phyloP scores from a whole-genome alignment of 92 coral and sea anemone species.

The Meandrina meandrites region DNA sequence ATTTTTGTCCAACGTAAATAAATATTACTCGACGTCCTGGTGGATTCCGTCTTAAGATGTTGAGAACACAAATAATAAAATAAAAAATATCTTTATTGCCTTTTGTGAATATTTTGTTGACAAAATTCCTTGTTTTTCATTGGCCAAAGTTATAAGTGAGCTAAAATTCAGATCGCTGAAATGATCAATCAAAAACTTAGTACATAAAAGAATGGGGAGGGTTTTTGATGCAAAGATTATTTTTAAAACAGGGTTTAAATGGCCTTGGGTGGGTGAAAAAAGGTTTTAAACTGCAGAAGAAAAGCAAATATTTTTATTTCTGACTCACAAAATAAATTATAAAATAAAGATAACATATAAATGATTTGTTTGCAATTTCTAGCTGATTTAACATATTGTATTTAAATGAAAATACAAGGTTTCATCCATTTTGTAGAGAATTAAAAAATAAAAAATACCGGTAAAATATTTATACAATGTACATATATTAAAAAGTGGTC shows the following conservation, averaged over 20 bases:
- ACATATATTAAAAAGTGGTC: neutral
- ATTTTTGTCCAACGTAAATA: too few species aligned
- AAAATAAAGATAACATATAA: neutral
- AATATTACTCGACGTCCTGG: too few species aligned
- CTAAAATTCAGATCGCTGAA: too few species aligned
- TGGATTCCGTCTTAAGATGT: too few species aligned
- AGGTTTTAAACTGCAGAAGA: neutral
- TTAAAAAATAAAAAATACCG: neutral
- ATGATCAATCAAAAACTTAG: too few species aligned
- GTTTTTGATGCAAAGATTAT: too few species aligned
- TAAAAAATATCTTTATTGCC: neutral
- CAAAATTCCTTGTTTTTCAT: neutral
- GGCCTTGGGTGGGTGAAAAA: neutral
- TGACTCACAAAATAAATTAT: neutral
- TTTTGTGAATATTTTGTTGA: neutral
- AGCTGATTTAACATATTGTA: neutral
- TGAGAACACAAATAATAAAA: slow-evolving; percentile 26
- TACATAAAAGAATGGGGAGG: too few species aligned
- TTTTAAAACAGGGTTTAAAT: neutral
- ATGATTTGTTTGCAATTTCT: neutral
- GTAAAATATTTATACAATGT: too few species aligned
- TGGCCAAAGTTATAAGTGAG: too few species aligned
- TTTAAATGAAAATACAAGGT: neutral
- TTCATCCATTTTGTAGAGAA: neutral
- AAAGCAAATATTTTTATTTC: neutral